Percentiles rank a stretch among this genome's conserved stretches.
phyloP scores from a whole-genome alignment of 64 coral and sea anemone species.

The Catalaphyllia jardinei region DNA sequence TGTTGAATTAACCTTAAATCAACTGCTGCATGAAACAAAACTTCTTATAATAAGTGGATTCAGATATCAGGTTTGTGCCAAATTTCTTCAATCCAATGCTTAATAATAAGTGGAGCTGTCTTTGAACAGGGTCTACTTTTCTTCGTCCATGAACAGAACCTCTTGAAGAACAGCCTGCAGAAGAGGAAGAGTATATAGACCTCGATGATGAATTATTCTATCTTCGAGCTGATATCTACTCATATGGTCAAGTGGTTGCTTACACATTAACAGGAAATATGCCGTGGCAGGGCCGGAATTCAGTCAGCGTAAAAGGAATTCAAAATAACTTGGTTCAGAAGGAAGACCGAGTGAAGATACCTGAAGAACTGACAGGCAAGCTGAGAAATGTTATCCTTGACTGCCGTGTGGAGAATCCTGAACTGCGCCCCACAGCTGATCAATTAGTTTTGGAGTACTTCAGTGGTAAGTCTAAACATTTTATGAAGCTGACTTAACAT shows the following conservation, averaged over 20 bases:
- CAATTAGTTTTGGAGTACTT: conserved; percentile 63
- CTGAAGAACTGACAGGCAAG: conserved; percentile 49
- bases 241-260: conserved; percentile 84
- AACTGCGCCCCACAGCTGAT: conserved; percentile 42
- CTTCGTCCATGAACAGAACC: background rate
- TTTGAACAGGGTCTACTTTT: background rate
- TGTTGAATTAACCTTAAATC: too few relatives aligned
- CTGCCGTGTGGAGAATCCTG: conserved; percentile 54
- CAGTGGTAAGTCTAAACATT: conserved; percentile 33
- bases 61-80: too few relatives aligned
- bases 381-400: conserved; percentile 52
- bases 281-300: conserved; percentile 62
- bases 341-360: conserved; percentile 60
- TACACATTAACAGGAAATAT: conserved; percentile 81
- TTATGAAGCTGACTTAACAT: too few relatives aligned
- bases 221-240: conserved; percentile 84
- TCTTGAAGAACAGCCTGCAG: background rate
- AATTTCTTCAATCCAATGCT: too few relatives aligned
- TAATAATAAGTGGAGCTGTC: too few relatives aligned
- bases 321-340: conserved; percentile 33
- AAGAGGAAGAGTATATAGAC: conserved; percentile 11
- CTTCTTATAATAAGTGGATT: too few relatives aligned
- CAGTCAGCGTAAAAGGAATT: conserved; percentile 57
- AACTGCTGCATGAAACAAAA: too few relatives aligned
- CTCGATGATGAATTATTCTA: conserved; percentile 41